Conservation (phyloP, 1,140 invertebrate genomes). For the Bombus breviceps region DNA sequence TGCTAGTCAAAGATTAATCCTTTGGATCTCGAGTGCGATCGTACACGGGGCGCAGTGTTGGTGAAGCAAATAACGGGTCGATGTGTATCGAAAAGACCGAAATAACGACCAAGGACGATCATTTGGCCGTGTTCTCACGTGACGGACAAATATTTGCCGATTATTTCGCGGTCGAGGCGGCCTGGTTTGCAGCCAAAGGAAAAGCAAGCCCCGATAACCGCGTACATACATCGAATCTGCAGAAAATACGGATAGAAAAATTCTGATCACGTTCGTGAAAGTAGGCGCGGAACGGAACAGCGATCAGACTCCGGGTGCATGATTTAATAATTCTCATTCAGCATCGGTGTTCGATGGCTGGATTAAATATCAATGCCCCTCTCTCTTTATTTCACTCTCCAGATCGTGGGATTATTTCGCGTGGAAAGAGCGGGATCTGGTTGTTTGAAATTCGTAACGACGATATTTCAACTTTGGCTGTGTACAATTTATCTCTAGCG, state of each 20-base stretch:
- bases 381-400: background rate
- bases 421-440: background rate
- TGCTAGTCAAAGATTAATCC: constrained; percentile 62
- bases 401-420: constrained; percentile 11
- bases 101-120: constrained; percentile 10
- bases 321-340: constrained; percentile 44
- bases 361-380: constrained; percentile 24
- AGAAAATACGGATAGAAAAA: background rate
- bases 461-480: constrained; percentile 8
- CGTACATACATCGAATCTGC: background rate
- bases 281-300: background rate
- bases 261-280: constrained; percentile 24
- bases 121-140: background rate
- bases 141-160: constrained; percentile 37
- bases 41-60: constrained; percentile 20
- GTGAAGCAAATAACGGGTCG: constrained; percentile 9
- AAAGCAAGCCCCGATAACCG: background rate
- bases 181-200: no score
- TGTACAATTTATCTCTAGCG: background rate
- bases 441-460: background rate
- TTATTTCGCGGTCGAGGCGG: constrained; percentile 14
- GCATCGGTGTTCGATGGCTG: background rate
- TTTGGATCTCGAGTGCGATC: constrained; percentile 47
- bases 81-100: constrained; percentile 43
- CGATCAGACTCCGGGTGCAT: constrained; percentile 9